Base-by-base conservation (phyloP, 1,140 invertebrate genomes). In the Drosophila lacertosa region DNA sequence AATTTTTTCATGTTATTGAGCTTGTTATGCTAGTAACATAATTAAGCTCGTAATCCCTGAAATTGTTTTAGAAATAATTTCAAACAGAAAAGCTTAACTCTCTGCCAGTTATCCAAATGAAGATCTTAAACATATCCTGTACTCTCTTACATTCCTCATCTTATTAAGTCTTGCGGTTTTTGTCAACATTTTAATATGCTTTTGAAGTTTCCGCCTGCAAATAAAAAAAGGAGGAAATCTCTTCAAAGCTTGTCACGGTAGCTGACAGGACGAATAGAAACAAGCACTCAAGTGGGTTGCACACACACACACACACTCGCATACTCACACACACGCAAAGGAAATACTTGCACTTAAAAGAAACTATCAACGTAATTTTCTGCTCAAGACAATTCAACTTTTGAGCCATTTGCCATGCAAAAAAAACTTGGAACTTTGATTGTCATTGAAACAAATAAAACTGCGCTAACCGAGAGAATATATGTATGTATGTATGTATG, bases 321-420 rank as follows among this genome's bases (percentile, higher is more conserved):
- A n/a, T n/a, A n/a, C n/a, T n/a, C n/a, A n/a, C 32, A 45, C 29
- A 44, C 32, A 35, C 32, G 59, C 53, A 59, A 66, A 58, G 62
- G 33, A 57, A 9, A 42, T 20, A 39, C 50, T 26, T 45, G 63
- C 62, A 59, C 63, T 47, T 55, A 35, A 37, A 68, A 40, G 55
- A 66, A 81, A 51, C 70, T 70, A 81, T 86, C 77, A 78, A 88
- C 74, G 88, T 88, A 88, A 88, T 88, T 88, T 88, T 82, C 77
- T 77, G 70, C 77, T 66, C 74, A 74, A 88, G 82, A 76, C 82
- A 82, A 88, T 82, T 74, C 74, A 88, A 88, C 77, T 88, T 86
- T 88, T 78, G 63, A 75, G 74, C 74, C 77, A 88, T 88, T 88
- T 88, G 82, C 74, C 70, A 75, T 84, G 68, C 65, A 82, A 77